Percentiles rank a stretch among this genome's conserved stretches.
phyloP scores from a whole-genome alignment of 2,888 invertebrate species.

The Eledona agricola region DNA sequence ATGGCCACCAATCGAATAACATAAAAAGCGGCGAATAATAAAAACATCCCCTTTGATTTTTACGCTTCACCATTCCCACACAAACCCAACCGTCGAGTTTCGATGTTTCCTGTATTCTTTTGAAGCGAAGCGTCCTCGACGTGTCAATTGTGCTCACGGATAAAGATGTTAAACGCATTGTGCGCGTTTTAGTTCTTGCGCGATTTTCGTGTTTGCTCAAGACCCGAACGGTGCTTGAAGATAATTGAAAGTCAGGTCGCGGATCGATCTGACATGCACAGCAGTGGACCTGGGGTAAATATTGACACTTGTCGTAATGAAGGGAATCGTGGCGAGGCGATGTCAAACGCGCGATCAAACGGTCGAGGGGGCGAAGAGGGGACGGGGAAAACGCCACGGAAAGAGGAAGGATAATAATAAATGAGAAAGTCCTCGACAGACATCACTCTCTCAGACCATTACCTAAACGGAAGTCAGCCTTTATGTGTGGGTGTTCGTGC shows the following conservation, averaged over 20 bases:
- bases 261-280: too few species aligned
- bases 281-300: constrained; percentile 15
- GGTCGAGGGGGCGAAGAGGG: constrained; percentile 2
- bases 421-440: constrained; percentile 43
- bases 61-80: constrained; percentile 40
- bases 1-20: constrained; percentile 40
- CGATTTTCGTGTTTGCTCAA: too few species aligned
- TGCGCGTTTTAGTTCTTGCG: too few species aligned
- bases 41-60: constrained; percentile 38
- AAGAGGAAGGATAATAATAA: constrained; percentile 29
- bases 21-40: constrained; percentile 32
- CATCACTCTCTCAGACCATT: constrained; percentile 60
- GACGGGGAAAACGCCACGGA: too few species aligned
- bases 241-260: too few species aligned
- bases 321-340: constrained; percentile 11
- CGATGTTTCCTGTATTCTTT: constrained; percentile 34
- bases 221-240: too few species aligned
- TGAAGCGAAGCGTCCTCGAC: constrained; percentile 28
- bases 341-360: constrained; percentile 27
- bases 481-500: constrained; percentile 62
- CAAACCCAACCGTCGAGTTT: constrained; percentile 36
- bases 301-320: constrained; percentile 26
- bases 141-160: constrained; percentile 16
- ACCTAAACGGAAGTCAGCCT: constrained; percentile 60
- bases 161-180: constrained; percentile 6